Evolutionary conservation across 2,888 invertebrate species (phyloP), one percentile per base, ranked within the genome.

Genomic region (Ophion costatus): DNA sequence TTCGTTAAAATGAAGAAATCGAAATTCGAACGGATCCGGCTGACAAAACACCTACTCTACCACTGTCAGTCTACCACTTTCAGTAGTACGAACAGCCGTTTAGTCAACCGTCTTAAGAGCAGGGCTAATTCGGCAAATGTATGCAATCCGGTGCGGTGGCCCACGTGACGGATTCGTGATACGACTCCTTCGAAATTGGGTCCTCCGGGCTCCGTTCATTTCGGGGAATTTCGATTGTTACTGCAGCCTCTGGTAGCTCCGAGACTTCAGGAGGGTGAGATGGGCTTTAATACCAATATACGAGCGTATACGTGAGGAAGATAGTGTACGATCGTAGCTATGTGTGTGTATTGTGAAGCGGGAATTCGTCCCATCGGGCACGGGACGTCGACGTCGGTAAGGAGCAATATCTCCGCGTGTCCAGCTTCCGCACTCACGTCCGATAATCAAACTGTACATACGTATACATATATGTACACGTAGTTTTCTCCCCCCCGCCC

Each of bases 281-380:
- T 70, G 45, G 33, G 59, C 7, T 33, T 69, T 17, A 74, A 83
- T 73, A 70, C 64, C 56, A 57, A 42, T 33, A 33, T 56, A 56
- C 20, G 59, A 33, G 59, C 17, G 59, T 67, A 69, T 75, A 14
- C 29, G 51, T 38, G 69, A 5, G 38, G 64, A 71, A 71, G 79
- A 71, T 70, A 78, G 69, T 9, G 20, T 42, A 17, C 29, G 51
- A 14, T 51, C 14, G 51, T 51, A 51, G 17, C 51, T 56, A 20
- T 33, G 14, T 66, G 86, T 87, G 83, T 79, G 85, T 85, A 80
- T 80, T 87, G 89, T 90, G 88, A 88, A 87, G 86, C 78, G 86
- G 87, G 88, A 90, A 90, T 90, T 90, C 87, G 89, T 86, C 87
- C 89, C 89, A 88, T 89, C 88, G 87, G 81, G 5, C 51, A 80